phyloP scores from a whole-genome alignment of 2,113 vertebrate species.

The Chamaea fasciata region DNA sequence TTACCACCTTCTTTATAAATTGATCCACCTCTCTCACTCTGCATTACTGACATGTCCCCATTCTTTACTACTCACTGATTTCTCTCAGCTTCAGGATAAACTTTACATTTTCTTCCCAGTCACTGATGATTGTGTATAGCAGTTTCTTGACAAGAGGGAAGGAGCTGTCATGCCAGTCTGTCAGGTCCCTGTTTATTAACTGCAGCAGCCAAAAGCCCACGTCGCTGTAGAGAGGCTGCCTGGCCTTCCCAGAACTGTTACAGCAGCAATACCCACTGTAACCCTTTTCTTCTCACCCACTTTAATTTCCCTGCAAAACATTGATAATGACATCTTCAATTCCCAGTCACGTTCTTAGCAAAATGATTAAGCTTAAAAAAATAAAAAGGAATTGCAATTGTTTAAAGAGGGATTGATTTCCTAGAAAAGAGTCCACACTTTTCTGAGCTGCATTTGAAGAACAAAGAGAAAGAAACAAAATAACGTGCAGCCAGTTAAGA shows the following conservation, averaged over 20 bases:
- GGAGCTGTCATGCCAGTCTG: not conserved
- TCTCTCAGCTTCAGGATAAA: not conserved
- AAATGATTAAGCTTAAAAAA: not conserved
- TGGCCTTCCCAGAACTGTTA: not conserved
- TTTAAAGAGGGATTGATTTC: not conserved
- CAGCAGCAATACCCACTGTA: not conserved
- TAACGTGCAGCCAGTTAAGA: not conserved
- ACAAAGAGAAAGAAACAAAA: not conserved
- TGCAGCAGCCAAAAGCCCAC: not conserved
- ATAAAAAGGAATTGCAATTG: not conserved
- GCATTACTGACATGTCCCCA: not conserved
- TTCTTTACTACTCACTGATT: not conserved
- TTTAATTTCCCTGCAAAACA: not conserved
- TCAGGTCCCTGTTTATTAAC: not conserved
- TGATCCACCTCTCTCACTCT: not conserved
- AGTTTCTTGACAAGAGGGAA: not conserved
- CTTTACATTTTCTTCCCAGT: not conserved
- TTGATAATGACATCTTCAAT: not conserved
- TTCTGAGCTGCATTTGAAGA: not conserved
- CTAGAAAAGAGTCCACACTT: not conserved
- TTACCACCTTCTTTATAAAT: not conserved
- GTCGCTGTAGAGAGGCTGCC: not conserved
- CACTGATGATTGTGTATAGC: not conserved
- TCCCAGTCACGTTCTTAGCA: not conserved
- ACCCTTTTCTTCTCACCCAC: not conserved